phyloP scores from a whole-genome alignment of 2,797 vertebrate genomes.

The Ciconia nigra region DNA sequence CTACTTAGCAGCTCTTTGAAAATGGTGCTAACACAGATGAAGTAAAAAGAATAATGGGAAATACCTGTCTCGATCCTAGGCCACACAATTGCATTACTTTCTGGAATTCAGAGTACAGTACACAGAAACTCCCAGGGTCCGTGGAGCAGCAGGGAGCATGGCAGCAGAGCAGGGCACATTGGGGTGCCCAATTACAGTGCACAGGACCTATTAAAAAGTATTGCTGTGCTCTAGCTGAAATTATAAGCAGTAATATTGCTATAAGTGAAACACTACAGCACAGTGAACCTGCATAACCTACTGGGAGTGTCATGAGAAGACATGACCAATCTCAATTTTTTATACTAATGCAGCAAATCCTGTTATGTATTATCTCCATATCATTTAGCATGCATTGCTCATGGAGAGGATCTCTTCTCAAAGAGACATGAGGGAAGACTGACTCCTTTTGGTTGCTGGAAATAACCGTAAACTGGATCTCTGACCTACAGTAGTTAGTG shows the following conservation, averaged over 20 bases:
- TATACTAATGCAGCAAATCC: background rate
- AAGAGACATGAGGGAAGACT: background rate
- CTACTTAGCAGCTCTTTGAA: background rate
- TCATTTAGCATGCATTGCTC: background rate
- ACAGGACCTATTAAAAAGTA: background rate
- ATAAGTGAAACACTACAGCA: background rate
- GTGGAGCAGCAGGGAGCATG: background rate
- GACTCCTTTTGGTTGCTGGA: slow-evolving; percentile 2
- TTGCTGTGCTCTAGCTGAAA: background rate
- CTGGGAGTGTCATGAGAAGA: background rate
- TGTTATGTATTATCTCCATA: background rate
- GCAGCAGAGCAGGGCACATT: background rate
- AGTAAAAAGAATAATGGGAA: background rate
- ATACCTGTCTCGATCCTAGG: background rate
- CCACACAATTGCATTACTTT: background rate
- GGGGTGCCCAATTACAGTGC: background rate
- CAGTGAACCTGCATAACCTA: background rate
- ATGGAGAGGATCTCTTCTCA: background rate
- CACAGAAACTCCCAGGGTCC: background rate
- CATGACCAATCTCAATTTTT: background rate
- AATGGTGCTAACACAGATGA: background rate
- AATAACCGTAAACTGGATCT: background rate
- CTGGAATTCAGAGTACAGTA: background rate
- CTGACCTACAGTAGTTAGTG: background rate
- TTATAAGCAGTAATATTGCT: background rate